Evolutionary conservation across 2,888 invertebrate genomes (phyloP).

Genomic region (Coronaproctus castanopsis): DNA sequence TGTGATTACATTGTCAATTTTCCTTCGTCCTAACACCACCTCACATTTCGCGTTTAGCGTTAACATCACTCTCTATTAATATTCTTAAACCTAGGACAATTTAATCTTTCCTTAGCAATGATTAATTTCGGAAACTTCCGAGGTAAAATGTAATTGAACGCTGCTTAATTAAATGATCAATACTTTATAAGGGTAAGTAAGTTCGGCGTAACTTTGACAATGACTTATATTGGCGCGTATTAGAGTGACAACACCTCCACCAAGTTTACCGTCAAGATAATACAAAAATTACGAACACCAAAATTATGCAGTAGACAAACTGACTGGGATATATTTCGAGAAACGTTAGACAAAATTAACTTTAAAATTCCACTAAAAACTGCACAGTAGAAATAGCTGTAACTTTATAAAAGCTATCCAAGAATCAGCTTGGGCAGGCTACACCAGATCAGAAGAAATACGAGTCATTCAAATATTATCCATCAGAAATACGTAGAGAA

Average conservation of each 20-base stretch:
- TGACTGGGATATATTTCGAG: too few relatives aligned
- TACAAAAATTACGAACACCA: too few relatives aligned
- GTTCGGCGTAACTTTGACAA: background rate
- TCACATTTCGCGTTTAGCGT: background rate
- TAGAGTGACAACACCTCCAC: background rate
- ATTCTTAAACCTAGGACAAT: background rate
- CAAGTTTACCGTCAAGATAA: background rate
- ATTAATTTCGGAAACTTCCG: background rate
- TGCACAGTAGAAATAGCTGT: too few relatives aligned
- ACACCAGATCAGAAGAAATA: too few relatives aligned
- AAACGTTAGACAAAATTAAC: too few relatives aligned
- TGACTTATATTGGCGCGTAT: background rate
- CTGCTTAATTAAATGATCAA: background rate
- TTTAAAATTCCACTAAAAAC: too few relatives aligned
- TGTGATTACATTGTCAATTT: background rate
- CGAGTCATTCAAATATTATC: too few relatives aligned
- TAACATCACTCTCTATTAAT: background rate
- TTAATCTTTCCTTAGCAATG: background rate
- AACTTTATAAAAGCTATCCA: too few relatives aligned
- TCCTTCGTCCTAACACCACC: background rate
- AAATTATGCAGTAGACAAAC: too few relatives aligned
- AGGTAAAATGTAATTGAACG: background rate
- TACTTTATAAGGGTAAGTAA: background rate
- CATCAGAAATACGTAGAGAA: too few relatives aligned
- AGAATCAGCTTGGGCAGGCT: too few relatives aligned